Evolutionary conservation across 2,797 vertebrate genomes (phyloP).

Genomic region (Erithacus rubecula): DNA sequence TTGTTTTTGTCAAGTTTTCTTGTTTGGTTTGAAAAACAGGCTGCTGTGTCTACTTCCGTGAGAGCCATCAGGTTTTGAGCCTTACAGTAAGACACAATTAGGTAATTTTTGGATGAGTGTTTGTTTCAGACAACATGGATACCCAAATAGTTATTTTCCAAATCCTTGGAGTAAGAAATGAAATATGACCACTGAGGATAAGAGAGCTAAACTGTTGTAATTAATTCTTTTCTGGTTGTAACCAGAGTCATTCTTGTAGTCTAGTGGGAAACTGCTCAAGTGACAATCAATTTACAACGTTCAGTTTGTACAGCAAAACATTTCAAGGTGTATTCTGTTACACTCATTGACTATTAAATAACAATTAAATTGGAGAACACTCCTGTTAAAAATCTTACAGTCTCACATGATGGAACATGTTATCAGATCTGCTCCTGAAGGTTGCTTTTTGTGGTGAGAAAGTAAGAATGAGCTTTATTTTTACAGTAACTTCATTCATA

Average conservation of each 20-base stretch:
- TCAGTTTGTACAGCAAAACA: not conserved
- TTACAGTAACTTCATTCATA: not conserved
- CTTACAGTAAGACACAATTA: not conserved
- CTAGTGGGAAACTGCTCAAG: not conserved
- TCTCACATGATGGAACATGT: not conserved
- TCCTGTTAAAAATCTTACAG: not conserved
- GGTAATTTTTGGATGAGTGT: not conserved
- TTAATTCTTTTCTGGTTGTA: slow-evolving; percentile 4
- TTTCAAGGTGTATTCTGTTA: not conserved
- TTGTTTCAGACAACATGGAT: not conserved
- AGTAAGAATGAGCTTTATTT: slow-evolving; percentile 16
- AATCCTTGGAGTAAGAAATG: not conserved
- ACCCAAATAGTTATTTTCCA: not conserved
- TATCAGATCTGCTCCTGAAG: not conserved
- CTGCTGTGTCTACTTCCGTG: rapidly evolving
- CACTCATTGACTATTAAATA: not conserved
- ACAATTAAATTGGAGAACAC: rapidly evolving
- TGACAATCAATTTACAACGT: not conserved
- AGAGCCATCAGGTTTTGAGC: not conserved
- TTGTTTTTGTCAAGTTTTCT: not conserved
- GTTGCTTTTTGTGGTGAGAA: not conserved
- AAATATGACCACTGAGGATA: not conserved
- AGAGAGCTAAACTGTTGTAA: not conserved
- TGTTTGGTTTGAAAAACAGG: not conserved
- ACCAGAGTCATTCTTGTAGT: not conserved